Evolutionary conservation across 2,113 vertebrate genomes (phyloP).

Genomic region (Solea solea): DNA sequence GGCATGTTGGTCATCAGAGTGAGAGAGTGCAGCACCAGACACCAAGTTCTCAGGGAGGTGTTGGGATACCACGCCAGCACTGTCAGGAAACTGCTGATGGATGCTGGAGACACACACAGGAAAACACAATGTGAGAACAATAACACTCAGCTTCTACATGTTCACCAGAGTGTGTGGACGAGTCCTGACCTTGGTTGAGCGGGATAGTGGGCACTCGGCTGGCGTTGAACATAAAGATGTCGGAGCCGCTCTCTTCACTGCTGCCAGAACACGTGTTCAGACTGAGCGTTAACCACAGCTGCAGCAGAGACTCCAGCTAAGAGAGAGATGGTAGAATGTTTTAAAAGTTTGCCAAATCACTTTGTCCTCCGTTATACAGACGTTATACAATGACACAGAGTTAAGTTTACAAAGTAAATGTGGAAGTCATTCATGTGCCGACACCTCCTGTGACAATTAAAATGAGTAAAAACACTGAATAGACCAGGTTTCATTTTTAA

Average conservation of each 20-base stretch:
- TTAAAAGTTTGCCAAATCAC: neutral
- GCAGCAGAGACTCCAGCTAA: conserved; percentile 95
- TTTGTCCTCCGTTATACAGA: neutral
- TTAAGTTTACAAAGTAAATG: neutral
- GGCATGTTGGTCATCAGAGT: conserved; percentile 99
- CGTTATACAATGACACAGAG: neutral
- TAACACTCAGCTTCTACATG: neutral
- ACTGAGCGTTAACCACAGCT: conserved; percentile 97
- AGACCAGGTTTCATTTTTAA: no score
- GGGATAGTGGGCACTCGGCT: conserved; percentile 94
- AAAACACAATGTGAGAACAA: neutral
- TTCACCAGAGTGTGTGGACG: neutral
- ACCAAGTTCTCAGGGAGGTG: conserved; percentile 95
- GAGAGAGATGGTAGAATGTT: neutral
- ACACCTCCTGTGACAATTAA: no score
- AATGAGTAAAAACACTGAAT: no score
- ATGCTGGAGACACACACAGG: conserved; percentile 79
- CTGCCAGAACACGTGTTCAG: conserved; percentile 90
- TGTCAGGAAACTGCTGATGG: conserved; percentile 94
- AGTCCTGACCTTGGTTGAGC: conserved; percentile 92
- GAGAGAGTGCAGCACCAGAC: conserved; percentile 97
- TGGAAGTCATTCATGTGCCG: no score
- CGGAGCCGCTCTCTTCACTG: conserved; percentile 90
- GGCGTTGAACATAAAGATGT: conserved; percentile 96
- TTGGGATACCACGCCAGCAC: conserved; percentile 98